A percentile compares a stretch with the other conserved stretches of the same genome.
Evolutionary conservation across 2,797 vertebrate genomes (phyloP).

Genomic region (Eidolon dupreanum): DNA sequence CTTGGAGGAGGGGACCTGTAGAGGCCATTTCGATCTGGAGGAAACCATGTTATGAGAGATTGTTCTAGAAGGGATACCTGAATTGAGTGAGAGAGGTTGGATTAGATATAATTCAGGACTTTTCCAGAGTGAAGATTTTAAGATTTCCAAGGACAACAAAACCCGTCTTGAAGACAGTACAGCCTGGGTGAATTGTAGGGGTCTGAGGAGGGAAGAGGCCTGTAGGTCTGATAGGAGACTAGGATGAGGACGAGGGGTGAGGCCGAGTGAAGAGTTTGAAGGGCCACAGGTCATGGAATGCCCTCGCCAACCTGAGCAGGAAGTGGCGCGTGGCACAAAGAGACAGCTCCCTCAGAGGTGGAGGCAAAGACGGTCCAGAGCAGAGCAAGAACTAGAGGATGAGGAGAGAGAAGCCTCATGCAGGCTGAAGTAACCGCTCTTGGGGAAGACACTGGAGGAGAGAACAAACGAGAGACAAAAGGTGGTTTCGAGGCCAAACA

Average conservation of each 20-base stretch:
- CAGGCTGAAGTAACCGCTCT: not conserved
- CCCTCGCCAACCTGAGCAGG: not conserved
- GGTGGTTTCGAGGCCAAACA: not conserved
- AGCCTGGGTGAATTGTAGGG: not conserved
- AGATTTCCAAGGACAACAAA: not conserved
- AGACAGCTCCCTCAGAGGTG: too few species aligned
- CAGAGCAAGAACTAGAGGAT: not conserved
- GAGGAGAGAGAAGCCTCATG: not conserved
- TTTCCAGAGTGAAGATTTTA: not conserved
- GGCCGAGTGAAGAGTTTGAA: not conserved
- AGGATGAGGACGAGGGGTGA: not conserved
- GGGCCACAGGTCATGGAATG: not conserved
- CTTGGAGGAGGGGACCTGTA: not conserved
- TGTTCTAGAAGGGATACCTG: not conserved
- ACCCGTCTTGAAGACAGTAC: not conserved
- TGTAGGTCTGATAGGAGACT: not conserved
- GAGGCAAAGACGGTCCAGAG: too few species aligned
- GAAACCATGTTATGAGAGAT: not conserved
- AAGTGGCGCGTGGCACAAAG: not conserved
- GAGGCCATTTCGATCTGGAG: not conserved
- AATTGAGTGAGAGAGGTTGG: not conserved
- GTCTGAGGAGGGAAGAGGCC: not conserved
- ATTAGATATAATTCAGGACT: not conserved
- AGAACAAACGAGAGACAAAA: accelerated
- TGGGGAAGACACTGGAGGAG: not conserved